Base-by-base conservation (phyloP, 2,888 invertebrate genomes). In the Acronicta psi region DNA sequence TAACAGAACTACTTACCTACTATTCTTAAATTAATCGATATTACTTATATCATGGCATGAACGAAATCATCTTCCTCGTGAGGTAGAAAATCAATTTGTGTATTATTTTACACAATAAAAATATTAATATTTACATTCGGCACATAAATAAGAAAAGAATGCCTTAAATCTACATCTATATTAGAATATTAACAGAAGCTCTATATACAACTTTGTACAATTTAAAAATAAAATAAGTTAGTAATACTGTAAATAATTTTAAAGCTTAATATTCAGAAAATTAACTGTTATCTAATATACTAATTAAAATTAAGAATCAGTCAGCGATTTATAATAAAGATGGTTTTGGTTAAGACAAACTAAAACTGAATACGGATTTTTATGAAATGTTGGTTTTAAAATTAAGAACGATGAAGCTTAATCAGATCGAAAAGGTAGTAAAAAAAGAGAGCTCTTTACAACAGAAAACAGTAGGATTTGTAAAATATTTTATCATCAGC, bases 191-290 rank as follows among this genome's bases (percentile, higher is more conserved):
- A 87, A 88, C 85, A 84, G 82, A 88, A 85, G 66, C 70, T 45
- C 43, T 92, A 93, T 94, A 83, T 93, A 94, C 93, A 93, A 66
- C 69, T 90, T 89, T 92, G 74, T 92, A 92, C 92, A 93, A 63
- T 75, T 76, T 79, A 79, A 80, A 86, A 86, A 79, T 86, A 88
- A 89, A 91, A 91, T 91, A 92, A 92, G 86, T 93, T 92, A 93
- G 85, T 92, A 93, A 94, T 94, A 94, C 94, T 93, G 93, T 92
- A 91, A 92, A 93, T 87, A 90, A 87, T 81, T 86, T 93, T 93
- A 93, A 92, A 89, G 91, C 91, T 90, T 87, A 88, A 77, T 77
- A 62, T 78, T 85, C 81, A 87, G 81, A 89, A 82, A 70, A 72
- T 72, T 68, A 62, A 75, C 79, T 59, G 55, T 68, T 57, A 66